Conservation (phyloP, 1,140 invertebrate species). For the Diprion similis region DNA sequence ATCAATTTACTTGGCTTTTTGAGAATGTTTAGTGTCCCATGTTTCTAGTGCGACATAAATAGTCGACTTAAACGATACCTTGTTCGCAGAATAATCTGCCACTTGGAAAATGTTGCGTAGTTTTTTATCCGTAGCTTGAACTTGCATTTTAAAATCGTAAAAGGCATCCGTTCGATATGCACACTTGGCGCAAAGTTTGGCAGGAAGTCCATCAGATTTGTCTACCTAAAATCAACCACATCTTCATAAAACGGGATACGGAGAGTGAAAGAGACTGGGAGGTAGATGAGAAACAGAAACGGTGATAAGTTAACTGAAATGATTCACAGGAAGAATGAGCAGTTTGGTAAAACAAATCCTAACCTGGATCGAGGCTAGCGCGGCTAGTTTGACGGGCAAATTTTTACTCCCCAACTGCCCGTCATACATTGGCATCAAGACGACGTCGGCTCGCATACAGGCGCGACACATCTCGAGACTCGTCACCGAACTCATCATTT, state of each 20-base stretch:
- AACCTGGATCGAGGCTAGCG: constrained; percentile 52
- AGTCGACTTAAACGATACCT: neutral
- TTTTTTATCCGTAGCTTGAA: constrained; percentile 51
- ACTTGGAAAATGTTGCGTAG: constrained; percentile 47
- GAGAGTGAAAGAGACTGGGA: neutral
- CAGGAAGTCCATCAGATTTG: constrained; percentile 50
- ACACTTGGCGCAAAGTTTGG: constrained; percentile 54
- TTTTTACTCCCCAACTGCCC: constrained; percentile 40
- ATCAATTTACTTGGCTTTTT: no score
- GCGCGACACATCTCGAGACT: constrained; percentile 51
- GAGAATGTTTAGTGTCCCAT: no score
- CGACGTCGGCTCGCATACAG: constrained; percentile 52
- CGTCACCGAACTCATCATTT: constrained; percentile 49
- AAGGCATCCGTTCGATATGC: constrained; percentile 50
- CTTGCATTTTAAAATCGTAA: constrained; percentile 51
- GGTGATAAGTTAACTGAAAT: neutral
- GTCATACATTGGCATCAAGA: constrained; percentile 50
- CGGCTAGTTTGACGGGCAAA: constrained; percentile 49
- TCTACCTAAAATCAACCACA: constrained; percentile 42
- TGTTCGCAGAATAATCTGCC: neutral
- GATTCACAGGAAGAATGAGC: constrained; percentile 1
- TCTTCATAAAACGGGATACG: neutral
- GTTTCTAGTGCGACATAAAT: no score
- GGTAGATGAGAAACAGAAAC: neutral
- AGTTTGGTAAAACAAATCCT: constrained; percentile 26